Evolutionary conservation across 1,140 invertebrate species (phyloP), one percentile per base, ranked within the genome.

Genomic region (Aphis craccivora): DNA sequence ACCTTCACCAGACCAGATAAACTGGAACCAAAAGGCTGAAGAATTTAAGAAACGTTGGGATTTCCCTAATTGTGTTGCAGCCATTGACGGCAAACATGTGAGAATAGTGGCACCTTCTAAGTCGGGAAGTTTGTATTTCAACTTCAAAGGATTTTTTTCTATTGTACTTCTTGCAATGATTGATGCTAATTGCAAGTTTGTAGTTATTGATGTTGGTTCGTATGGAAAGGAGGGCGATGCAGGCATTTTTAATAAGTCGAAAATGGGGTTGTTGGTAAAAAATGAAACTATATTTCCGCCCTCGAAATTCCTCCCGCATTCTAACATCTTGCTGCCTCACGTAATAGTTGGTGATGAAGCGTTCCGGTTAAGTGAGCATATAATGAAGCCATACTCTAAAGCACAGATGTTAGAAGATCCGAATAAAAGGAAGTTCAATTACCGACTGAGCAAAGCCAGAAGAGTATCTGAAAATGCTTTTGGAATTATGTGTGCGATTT

Each of bases 401-500:
- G 94, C 95, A 45, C 91, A 95, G 95, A 90, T 55, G 55, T 53
- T 55, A 90, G 51, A 55, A 90, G 55, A 53, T 55, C 51, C 51
- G 51, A 43, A 60, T 55, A 53, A 53, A 90, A 94, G 94, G 87
- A 94, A 95, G 93, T 96, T 95, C 94, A 95, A 95, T 94, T 95
- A 95, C 94, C 93, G 94, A 40, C 87, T 95, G 40, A 95, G 94
- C 51, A 94, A 95, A 94, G 95, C 95, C 51, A 94, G 95, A 40
- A 95, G 95, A 94, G 95, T 95, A 76, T 95, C 96, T 22, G 96
- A 96, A 95, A 96, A 96, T 95, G 95, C 95, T 14, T 96, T 96
- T 94, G 96, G 96, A 45, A 96, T 96, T 93, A 94, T 96, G 86
- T 94, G 95, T 11, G 94, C 95, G 40, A 94, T 95, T 87, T 96